Conservation (phyloP, 1,140 invertebrate genomes). For the Spodoptera frugiperda region DNA sequence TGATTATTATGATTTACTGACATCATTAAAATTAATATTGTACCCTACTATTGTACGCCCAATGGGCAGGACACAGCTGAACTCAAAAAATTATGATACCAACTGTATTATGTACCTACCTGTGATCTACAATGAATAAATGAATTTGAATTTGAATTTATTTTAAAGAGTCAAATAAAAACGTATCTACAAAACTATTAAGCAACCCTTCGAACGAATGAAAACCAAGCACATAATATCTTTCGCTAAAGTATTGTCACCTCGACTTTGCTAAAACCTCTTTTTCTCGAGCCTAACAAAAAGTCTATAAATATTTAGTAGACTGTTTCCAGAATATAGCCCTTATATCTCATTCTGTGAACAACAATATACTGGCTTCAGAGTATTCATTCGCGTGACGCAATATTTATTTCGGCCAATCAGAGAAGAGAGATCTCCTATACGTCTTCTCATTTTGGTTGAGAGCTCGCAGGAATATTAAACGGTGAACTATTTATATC, state of each 20-base stretch:
- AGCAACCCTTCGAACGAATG: background rate
- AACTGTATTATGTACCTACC: no score
- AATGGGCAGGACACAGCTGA: no score
- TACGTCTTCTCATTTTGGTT: slow-evolving; percentile 24
- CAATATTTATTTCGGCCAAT: slow-evolving; percentile 37
- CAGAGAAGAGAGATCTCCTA: slow-evolving; percentile 19
- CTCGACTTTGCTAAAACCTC: slow-evolving; percentile 15
- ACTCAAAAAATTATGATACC: no score
- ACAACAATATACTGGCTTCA: slow-evolving; percentile 15
- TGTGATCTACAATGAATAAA: no score
- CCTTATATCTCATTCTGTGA: slow-evolving; percentile 31
- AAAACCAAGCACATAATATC: slow-evolving; percentile 11
- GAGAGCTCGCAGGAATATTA: background rate
- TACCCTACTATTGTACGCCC: no score
- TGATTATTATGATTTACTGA: no score
- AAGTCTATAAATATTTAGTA: slow-evolving; percentile 41
- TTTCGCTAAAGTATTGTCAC: slow-evolving; percentile 17
- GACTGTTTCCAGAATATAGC: slow-evolving; percentile 21
- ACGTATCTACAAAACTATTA: background rate
- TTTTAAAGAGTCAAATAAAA: no score
- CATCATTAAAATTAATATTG: no score
- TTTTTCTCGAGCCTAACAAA: slow-evolving; percentile 20
- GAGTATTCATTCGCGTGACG: slow-evolving; percentile 21
- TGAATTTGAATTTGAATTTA: no score
- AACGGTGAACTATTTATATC: background rate